Evolutionary conservation across 1,140 invertebrate species (phyloP).

Genomic region (Trichomalopsis sarcophagae): DNA sequence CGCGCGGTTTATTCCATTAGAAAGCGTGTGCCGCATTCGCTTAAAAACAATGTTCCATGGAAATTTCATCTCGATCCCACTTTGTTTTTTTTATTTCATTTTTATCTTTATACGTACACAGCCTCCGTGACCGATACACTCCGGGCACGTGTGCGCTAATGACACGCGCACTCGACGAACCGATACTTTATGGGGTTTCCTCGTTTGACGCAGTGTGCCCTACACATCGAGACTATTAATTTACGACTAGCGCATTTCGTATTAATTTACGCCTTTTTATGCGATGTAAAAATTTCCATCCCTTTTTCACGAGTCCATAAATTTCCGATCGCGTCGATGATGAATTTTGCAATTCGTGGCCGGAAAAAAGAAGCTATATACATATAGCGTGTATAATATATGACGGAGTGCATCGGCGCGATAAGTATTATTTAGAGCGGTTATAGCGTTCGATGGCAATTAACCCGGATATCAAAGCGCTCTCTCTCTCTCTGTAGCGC

Average conservation of each 20-base stretch:
- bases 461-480: neutral
- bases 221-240: no score
- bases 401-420: neutral
- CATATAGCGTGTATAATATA: no score
- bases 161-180: neutral
- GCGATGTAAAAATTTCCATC: neutral
- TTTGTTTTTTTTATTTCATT: neutral
- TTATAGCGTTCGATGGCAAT: neutral
- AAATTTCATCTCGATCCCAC: slow-evolving; percentile 35
- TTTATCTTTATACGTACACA: neutral
- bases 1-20: slow-evolving; percentile 39
- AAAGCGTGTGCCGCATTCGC: slow-evolving; percentile 11
- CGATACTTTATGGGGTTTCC: slow-evolving; percentile 47
- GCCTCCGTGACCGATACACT: neutral
- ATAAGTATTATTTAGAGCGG: neutral
- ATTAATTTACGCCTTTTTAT: slow-evolving; percentile 41
- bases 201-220: neutral
- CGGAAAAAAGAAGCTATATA: no score
- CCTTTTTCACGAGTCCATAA: neutral
- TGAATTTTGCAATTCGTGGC: no score
- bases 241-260: neutral
- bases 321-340: no score
- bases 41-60: slow-evolving; percentile 36
- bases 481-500: no score
- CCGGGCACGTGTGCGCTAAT: neutral